These are phyloP conservation scores for Elegia similella DNA, from an alignment of 2,888 invertebrate genomes.

Conservation along the genomic window DNA sequence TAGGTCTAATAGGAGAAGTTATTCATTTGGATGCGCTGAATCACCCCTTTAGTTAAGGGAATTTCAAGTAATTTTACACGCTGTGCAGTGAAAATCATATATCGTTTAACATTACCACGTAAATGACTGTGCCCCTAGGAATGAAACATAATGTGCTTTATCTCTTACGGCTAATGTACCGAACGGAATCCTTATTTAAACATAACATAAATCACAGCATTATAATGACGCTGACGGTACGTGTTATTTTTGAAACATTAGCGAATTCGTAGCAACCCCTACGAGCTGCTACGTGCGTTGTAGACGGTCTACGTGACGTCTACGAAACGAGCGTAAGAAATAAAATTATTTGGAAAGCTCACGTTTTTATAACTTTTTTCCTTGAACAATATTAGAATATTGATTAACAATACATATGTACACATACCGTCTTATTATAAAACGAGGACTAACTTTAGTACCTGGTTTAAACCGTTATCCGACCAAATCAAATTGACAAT, in stretches of 20 bases:
- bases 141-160: background rate
- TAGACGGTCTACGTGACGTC: constrained; percentile 17
- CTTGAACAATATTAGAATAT: background rate
- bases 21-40: too few species aligned
- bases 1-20: too few species aligned
- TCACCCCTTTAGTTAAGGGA: too few species aligned
- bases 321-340: constrained; percentile 11
- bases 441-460: background rate
- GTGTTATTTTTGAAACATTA: background rate
- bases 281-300: constrained; percentile 14
- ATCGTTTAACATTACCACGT: too few species aligned
- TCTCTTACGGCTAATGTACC: background rate
- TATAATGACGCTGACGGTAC: background rate
- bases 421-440: background rate
- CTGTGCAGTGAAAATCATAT: too few species aligned
- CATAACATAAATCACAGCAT: background rate
- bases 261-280: constrained; percentile 4
- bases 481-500: too few species aligned
- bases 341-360: background rate
- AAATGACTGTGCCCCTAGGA: too few species aligned
- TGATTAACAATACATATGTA: background rate
- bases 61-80: too few species aligned
- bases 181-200: background rate
- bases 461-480: too few species aligned
- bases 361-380: background rate